Percentiles rank a stretch among this genome's conserved stretches.
Evolutionary conservation across 2,888 invertebrate genomes (phyloP).

Genomic region (Chaetogeoica ovagalla): DNA sequence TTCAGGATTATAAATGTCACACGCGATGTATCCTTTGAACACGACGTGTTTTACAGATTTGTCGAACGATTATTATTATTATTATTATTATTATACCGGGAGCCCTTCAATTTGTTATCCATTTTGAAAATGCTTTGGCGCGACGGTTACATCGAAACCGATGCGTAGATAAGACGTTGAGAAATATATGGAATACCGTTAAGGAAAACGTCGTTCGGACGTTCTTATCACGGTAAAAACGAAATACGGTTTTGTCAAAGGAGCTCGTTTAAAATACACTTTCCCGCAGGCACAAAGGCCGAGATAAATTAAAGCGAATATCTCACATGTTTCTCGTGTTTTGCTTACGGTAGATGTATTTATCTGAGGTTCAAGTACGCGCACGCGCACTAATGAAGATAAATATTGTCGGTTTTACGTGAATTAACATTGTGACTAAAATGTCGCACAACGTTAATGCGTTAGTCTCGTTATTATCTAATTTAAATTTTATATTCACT

Average conservation of each 20-base stretch:
- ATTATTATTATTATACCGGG: too few species aligned
- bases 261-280: constrained; percentile 15
- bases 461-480: not conserved
- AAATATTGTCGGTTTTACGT: constrained; percentile 17
- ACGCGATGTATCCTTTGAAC: not conserved
- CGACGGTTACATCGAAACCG: not conserved
- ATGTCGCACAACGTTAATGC: not conserved
- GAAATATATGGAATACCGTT: constrained; percentile 15
- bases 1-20: too few species aligned
- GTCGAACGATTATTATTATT: not conserved
- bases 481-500: too few species aligned
- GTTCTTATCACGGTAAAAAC: constrained; percentile 1
- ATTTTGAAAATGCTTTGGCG: constrained; percentile 5
- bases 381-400: not conserved
- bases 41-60: not conserved
- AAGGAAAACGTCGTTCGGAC: not conserved
- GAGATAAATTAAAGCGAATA: constrained; percentile 9
- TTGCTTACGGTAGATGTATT: constrained; percentile 5
- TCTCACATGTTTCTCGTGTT: constrained; percentile 12
- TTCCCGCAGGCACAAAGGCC: not conserved
- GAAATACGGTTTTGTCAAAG: constrained; percentile 17
- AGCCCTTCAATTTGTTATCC: constrained; percentile 5
- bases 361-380: not conserved
- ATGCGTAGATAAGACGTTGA: constrained; percentile 13
- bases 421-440: not conserved